Evolutionary conservation across 2,113 vertebrate genomes (phyloP), one percentile per base, ranked within the genome.

Genomic region (Genyomyrus donnyi): DNA sequence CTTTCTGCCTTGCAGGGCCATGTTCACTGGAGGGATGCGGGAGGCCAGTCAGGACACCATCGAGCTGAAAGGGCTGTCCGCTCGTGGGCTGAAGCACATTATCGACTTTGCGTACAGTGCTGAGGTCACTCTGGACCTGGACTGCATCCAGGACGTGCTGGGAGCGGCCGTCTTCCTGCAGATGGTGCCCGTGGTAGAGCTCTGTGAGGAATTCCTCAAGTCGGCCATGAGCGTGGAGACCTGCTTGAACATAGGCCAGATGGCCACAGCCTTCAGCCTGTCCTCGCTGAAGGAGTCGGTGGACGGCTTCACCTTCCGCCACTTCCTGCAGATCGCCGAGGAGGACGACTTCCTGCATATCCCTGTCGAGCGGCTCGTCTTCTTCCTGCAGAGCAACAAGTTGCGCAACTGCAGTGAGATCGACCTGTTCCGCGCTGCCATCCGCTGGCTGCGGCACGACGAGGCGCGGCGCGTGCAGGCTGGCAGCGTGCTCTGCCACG

Each of bases 21-120:
- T 99, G 98, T 99, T 99, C 94, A 99, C 98, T 0, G 98, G 98
- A 0, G 98, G 98, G 88, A 99, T 99, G 98, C 95, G 96, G 84
- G 98, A 99, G 94, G 96, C 97, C 11, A 97, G 93, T 93, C 98
- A 99, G 93, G 97, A 97, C 0, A 94, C 96, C 90, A 97, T 99
- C 2, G 98, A 99, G 94, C 95, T 99, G 92, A 97, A 98, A 89
- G 98, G 98, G 0, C 94, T 99, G 74, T 99, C 98, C 0, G 97
- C 98, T 5, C 97, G 97, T 0, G 98, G 98, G 6, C 95, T 99
- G 52, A 97, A 97, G 74, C 98, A 98, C 92, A 98, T 99, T 19
- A 97, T 99, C 2, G 98, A 99, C 95, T 99, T 99, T 15, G 98
- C 98, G 1, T 99, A 99, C 91, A 99, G 98, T 1, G 96, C 98